Conservation (phyloP, 2,113 vertebrate genomes). For the Lophotis ruficrista region DNA sequence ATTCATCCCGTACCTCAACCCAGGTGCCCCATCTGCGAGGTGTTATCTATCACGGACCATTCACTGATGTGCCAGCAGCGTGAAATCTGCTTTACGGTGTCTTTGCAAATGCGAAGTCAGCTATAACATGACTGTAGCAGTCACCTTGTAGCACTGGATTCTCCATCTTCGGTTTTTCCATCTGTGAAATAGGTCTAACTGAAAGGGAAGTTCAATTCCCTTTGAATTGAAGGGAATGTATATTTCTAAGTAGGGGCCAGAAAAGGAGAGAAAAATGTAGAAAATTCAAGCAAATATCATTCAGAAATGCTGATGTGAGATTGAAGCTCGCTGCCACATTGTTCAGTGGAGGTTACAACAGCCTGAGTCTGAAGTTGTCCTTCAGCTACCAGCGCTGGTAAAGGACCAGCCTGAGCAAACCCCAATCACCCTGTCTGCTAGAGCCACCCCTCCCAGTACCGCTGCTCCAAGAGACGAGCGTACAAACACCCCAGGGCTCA, state of each 20-base stretch:
- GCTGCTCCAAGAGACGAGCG: rapidly evolving
- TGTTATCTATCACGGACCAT: rapidly evolving
- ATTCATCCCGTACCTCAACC: neutral
- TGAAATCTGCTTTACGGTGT: neutral
- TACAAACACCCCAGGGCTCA: neutral
- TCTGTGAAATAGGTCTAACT: neutral
- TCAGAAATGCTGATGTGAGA: neutral
- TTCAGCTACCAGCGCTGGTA: neutral
- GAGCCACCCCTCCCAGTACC: neutral
- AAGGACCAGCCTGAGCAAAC: neutral
- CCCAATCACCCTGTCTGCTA: rapidly evolving
- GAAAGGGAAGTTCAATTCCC: neutral
- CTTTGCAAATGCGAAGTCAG: neutral
- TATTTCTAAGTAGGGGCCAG: neutral
- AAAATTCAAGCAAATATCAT: neutral
- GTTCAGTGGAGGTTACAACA: neutral
- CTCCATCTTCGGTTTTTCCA: neutral
- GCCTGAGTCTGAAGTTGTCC: neutral
- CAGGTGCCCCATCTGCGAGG: rapidly evolving
- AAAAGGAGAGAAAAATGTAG: neutral
- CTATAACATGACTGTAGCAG: neutral
- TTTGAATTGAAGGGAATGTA: neutral
- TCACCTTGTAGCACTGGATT: neutral
- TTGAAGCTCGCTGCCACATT: neutral
- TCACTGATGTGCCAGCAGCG: neutral